phyloP scores from a whole-genome alignment of 2,797 vertebrate genomes.

The Rousettus madagascariensis region DNA sequence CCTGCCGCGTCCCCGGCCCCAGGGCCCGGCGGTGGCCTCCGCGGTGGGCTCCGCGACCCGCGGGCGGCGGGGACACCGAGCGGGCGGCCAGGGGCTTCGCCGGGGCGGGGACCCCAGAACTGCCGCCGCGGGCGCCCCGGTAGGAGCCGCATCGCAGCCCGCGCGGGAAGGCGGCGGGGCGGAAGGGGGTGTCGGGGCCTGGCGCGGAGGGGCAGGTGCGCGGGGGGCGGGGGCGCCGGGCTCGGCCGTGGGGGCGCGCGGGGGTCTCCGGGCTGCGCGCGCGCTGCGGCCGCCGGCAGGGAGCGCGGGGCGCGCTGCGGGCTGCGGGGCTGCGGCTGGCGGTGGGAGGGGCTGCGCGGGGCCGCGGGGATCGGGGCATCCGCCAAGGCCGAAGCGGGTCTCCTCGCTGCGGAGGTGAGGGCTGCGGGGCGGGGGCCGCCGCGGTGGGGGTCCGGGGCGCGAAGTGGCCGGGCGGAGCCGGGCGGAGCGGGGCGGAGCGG shows the following conservation, averaged over 20 bases:
- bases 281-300: too few relatives aligned
- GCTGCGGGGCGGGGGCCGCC: neutral
- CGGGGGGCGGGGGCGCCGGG: neutral
- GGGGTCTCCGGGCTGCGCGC: neutral
- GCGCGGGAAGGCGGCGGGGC: neutral
- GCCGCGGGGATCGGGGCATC: neutral
- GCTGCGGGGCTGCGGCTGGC: neutral
- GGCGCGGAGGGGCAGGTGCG: neutral
- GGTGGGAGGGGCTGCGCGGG: neutral
- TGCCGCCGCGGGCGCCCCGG: neutral
- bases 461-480: neutral
- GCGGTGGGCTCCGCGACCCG: neutral
- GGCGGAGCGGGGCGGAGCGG: neutral
- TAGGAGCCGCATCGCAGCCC: neutral
- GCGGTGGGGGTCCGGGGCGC: neutral
- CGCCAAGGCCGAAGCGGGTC: too few relatives aligned
- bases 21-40: neutral
- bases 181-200: neutral
- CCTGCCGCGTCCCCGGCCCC: neutral
- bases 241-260: neutral
- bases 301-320: too few relatives aligned
- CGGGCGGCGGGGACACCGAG: neutral
- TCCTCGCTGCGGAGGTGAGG: neutral
- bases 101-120: too few relatives aligned
- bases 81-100: neutral